These are phyloP conservation scores for Zaprionus nigranus DNA, from an alignment of 1,140 invertebrate genomes.

Conservation along the genomic window DNA sequence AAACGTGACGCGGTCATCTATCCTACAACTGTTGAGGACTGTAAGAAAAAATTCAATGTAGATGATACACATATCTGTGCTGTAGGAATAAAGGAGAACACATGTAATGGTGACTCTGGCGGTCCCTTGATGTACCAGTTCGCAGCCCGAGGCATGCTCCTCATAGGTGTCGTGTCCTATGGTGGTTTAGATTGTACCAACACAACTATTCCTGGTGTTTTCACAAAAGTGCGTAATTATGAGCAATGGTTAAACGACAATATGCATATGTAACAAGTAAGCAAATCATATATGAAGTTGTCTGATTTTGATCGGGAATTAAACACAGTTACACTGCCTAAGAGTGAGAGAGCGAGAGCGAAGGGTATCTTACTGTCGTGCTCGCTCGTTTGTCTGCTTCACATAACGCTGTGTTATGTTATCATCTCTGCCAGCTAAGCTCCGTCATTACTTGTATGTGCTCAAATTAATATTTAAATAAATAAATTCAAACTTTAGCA, in stretches of 20 bases:
- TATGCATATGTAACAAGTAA: background rate
- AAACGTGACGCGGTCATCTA: background rate
- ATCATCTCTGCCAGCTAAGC: too few species aligned
- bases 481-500: too few species aligned
- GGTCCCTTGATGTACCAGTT: background rate
- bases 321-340: too few species aligned
- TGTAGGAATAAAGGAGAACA: background rate
- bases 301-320: too few species aligned
- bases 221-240: background rate
- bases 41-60: background rate
- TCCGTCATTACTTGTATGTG: too few species aligned
- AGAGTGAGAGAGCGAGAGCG: too few species aligned
- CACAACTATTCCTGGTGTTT: background rate
- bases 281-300: background rate
- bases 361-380: too few species aligned
- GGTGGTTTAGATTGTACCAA: background rate
- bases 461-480: too few species aligned
- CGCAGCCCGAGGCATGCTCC: background rate
- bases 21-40: background rate
- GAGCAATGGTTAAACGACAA: background rate
- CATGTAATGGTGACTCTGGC: constrained; percentile 1
- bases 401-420: too few species aligned
- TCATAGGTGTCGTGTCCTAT: background rate
- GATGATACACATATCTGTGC: background rate
- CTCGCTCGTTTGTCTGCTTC: too few species aligned